phyloP scores from a whole-genome alignment of 2,113 vertebrate genomes.

The Tachysurus fulvidraco region DNA sequence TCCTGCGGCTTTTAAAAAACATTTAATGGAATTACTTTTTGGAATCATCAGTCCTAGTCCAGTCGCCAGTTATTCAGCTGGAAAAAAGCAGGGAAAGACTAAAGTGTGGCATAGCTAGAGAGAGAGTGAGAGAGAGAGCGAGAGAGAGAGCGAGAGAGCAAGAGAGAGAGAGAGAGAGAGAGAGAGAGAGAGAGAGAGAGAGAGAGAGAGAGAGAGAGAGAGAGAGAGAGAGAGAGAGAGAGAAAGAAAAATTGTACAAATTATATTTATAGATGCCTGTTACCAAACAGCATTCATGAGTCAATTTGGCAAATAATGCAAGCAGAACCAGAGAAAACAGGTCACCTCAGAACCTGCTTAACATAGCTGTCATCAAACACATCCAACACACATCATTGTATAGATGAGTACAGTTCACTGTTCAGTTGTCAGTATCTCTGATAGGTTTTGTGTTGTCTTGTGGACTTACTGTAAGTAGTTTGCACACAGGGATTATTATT shows the following conservation, averaged over 20 bases:
- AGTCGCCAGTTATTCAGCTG: slow-evolving; percentile 67
- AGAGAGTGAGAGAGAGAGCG: slow-evolving; percentile 27
- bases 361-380: slow-evolving; percentile 51
- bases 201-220: slow-evolving; percentile 42
- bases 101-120: slow-evolving; percentile 34
- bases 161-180: slow-evolving; percentile 39
- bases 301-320: slow-evolving; percentile 76
- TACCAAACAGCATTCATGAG: slow-evolving; percentile 71
- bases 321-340: slow-evolving; percentile 65
- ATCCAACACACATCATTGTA: slow-evolving; percentile 19
- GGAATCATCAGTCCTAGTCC: slow-evolving; percentile 69
- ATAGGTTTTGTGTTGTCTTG: slow-evolving; percentile 27
- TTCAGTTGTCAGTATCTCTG: slow-evolving; percentile 30
- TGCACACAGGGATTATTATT: slow-evolving; percentile 32
- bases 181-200: slow-evolving; percentile 40
- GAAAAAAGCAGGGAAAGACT: slow-evolving; percentile 60
- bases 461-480: slow-evolving; percentile 30
- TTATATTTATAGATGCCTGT: slow-evolving; percentile 68
- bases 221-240: slow-evolving; percentile 33
- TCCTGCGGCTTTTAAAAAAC: slow-evolving; percentile 77
- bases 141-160: slow-evolving; percentile 38
- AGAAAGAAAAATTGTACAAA: slow-evolving; percentile 72
- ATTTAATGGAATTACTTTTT: slow-evolving; percentile 77
- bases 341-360: slow-evolving; percentile 65
- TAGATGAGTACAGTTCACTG: slow-evolving; percentile 52